phyloP scores from a whole-genome alignment of 2,113 vertebrate genomes.

The Malurus alboscapulatus region DNA sequence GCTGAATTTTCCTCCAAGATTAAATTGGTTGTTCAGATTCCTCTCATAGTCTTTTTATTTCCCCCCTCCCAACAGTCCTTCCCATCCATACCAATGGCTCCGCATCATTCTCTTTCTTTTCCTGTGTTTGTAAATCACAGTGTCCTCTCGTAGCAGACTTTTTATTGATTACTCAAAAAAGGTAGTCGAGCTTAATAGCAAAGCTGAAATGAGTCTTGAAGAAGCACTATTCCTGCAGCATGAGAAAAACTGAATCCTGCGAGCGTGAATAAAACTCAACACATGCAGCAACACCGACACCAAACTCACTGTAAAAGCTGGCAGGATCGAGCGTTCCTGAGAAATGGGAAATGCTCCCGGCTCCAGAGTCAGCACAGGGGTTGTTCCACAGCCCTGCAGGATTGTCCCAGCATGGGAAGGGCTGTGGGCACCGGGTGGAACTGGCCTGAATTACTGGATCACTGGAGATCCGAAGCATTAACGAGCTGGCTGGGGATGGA shows the following conservation, averaged over 20 bases:
- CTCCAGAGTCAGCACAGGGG: neutral
- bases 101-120: conserved; percentile 41
- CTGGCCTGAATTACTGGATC: neutral
- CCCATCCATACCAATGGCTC: conserved; percentile 55
- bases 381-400: neutral
- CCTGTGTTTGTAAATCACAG: conserved; percentile 66
- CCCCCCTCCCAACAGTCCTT: conserved; percentile 22
- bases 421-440: neutral
- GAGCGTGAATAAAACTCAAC: neutral
- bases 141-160: conserved; percentile 58
- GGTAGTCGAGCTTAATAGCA: conserved; percentile 52
- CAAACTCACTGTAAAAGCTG: neutral
- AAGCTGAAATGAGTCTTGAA: conserved; percentile 51
- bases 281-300: neutral
- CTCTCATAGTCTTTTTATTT: conserved; percentile 39
- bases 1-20: conserved; percentile 61
- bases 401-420: neutral
- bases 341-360: neutral
- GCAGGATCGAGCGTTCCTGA: neutral
- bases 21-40: conserved; percentile 54
- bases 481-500: neutral
- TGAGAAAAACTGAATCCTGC: neutral
- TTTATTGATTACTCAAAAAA: conserved; percentile 71
- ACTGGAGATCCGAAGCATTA: neutral
- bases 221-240: conserved; percentile 24